Evolutionary conservation across 2,113 vertebrate species (phyloP).

Genomic region (Campylomormyrus numenius): DNA sequence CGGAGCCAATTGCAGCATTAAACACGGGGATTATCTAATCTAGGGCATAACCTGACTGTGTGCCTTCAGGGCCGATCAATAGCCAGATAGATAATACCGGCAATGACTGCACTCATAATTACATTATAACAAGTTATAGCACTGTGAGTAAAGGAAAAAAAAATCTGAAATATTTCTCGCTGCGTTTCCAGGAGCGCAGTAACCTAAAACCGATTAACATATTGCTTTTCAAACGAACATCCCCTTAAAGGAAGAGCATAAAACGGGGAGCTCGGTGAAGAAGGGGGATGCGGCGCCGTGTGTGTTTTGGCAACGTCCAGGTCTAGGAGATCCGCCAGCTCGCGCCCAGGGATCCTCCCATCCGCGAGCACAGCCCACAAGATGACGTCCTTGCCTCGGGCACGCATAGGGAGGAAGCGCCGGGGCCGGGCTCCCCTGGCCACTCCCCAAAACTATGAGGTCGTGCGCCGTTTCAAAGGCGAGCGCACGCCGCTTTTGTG

Average conservation of each 20-base stretch:
- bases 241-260: not conserved
- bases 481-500: slow-evolving; percentile 11
- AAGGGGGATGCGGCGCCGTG: not conserved
- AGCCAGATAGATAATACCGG: not conserved
- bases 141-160: not conserved
- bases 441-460: slow-evolving; percentile 15
- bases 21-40: not conserved
- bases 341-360: slow-evolving; percentile 51
- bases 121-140: not conserved
- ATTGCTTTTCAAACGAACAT: not conserved
- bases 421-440: not conserved
- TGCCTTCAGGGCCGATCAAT: not conserved
- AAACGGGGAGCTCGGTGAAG: not conserved
- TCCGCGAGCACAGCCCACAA: slow-evolving; percentile 59
- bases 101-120: not conserved
- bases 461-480: not conserved
- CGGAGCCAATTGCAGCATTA: not conserved
- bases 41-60: not conserved
- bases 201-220: not conserved
- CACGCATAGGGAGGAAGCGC: slow-evolving; percentile 52
- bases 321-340: slow-evolving; percentile 41
- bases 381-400: slow-evolving; percentile 51
- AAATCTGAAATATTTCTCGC: not conserved
- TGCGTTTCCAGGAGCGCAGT: not conserved
- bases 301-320: slow-evolving; percentile 43